These are phyloP conservation scores for Notoglanidium macrostoma DNA, from an alignment of 2,797 vertebrate genomes.

Conservation along the genomic window DNA sequence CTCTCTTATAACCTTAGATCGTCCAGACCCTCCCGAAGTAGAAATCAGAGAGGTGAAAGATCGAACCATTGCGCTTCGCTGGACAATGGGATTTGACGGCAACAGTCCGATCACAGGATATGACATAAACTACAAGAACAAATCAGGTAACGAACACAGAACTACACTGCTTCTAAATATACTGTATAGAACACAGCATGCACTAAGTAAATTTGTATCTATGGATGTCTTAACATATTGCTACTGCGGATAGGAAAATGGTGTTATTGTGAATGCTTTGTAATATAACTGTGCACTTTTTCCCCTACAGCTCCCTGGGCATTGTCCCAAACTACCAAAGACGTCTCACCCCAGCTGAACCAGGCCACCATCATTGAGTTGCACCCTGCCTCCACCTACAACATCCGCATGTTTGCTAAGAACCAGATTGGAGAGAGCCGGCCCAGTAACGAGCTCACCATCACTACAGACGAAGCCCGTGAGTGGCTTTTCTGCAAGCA, in stretches of 20 bases:
- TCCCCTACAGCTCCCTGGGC: constrained; percentile 87
- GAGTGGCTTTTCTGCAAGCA: constrained; percentile 14
- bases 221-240: not conserved
- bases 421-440: constrained; percentile 97
- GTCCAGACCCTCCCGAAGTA: constrained; percentile 96
- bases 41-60: constrained; percentile 97
- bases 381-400: constrained; percentile 97
- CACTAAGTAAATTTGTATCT: not conserved
- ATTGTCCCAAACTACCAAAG: constrained; percentile 97
- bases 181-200: too few relatives aligned
- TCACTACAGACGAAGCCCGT: constrained; percentile 99
- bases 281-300: not conserved
- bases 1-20: constrained; percentile 72
- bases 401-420: constrained; percentile 99
- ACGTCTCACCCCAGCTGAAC: constrained; percentile 97
- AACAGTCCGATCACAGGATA: constrained; percentile 99
- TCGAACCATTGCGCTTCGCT: constrained; percentile 93
- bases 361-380: constrained; percentile 99
- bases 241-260: not conserved
- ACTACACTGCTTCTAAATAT: not conserved
- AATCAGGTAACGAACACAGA: constrained; percentile 80
- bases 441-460: constrained; percentile 98
- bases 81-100: constrained; percentile 99
- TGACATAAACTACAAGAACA: constrained; percentile 98
- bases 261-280: not conserved